Evolutionary conservation across 2,888 invertebrate genomes (phyloP), one percentile per base, ranked within the genome.

Genomic region (Junonia oenone): DNA sequence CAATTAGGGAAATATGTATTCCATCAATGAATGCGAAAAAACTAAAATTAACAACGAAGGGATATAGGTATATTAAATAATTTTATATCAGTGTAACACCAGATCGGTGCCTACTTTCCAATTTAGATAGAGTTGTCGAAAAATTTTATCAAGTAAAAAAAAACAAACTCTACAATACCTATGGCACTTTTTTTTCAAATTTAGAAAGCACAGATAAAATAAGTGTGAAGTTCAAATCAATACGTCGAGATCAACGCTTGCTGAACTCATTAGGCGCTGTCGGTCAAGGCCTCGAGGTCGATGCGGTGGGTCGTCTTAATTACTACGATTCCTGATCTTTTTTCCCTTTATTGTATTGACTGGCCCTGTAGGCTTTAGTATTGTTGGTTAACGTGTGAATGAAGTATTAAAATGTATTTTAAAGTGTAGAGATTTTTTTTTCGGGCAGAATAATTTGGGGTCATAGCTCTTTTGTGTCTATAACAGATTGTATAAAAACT

Each of bases 231-330:
- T 38, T 45, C 38, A 57, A 60, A 60, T 60, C 55, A 69, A 64
- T 68, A 67, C 55, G 58, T 58, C 35, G 53, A 33, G 48, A 53
- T 51, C 31, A 55, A 26, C 46, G 51, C 55, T 59, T 52, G 58
- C 52, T 81, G 86, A 82, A 85, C 86, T 86, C 89, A 88, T 88
- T 89, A 89, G 79, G 82, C 52, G 56, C 53, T 83, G 80, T 87
- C 89, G 89, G 89, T 89, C 89, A 89, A 89, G 89, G 90, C 83
- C 86, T 83, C 81, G 81, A 76, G 87, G 88, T 83, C 88, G 87
- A 72, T 73, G 75, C 83, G 81, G 81, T 85, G 86, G 88, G 88
- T 86, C 86, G 83, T 81, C 85, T 85, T 90, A 89, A 90, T 90
- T 90, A 87, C 81, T 77, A 72, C 79, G 79, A 75, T 78, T 79